Evolutionary conservation across 2,797 vertebrate genomes (phyloP).

Genomic region (Esox masquinongy): DNA sequence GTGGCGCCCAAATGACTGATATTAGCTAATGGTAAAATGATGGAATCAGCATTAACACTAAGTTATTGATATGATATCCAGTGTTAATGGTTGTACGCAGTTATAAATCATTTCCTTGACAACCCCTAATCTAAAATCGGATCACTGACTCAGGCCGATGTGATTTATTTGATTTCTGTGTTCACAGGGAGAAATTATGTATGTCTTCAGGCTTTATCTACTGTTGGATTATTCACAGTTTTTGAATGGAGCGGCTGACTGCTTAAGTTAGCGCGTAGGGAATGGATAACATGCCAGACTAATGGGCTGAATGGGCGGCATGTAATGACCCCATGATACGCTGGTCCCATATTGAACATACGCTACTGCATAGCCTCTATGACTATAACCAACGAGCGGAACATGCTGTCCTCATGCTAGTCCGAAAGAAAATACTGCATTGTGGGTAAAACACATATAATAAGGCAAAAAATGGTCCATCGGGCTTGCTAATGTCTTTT

Average conservation of each 20-base stretch:
- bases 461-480: background rate
- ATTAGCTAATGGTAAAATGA: conserved; percentile 49
- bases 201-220: background rate
- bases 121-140: conserved; percentile 44
- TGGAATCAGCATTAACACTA: conserved; percentile 38
- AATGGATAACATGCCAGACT: background rate
- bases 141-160: conserved; percentile 28
- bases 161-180: conserved; percentile 22
- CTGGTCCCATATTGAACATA: background rate
- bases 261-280: background rate
- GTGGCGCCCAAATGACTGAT: conserved; percentile 34
- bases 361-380: background rate
- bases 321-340: background rate
- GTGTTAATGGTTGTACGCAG: conserved; percentile 39
- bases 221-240: background rate
- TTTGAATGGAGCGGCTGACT: background rate
- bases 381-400: background rate
- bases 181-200: conserved; percentile 10
- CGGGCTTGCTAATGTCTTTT: background rate
- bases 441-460: background rate
- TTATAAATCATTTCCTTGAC: conserved; percentile 49
- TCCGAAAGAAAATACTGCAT: background rate
- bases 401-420: background rate
- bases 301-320: no score
- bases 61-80: conserved; percentile 49